These are phyloP conservation scores for Sebastes kiyomatsui DNA, from an alignment of 2,797 vertebrate species.

Conservation along the genomic window DNA sequence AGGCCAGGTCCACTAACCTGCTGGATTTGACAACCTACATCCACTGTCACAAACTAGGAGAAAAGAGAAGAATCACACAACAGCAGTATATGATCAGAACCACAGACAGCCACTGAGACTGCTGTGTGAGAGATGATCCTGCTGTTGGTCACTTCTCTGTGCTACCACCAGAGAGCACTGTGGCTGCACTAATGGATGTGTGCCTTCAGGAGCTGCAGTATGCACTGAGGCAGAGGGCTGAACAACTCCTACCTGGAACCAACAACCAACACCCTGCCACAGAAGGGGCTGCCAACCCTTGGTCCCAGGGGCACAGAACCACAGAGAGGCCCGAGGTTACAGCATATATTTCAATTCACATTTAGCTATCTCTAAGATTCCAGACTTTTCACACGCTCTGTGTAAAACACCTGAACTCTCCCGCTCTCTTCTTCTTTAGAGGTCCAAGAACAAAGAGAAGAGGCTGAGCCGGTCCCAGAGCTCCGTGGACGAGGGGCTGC, in stretches of 20 bases:
- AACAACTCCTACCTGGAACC: constrained; percentile 28
- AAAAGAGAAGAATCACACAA: background rate
- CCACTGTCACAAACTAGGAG: background rate
- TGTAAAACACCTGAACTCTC: background rate
- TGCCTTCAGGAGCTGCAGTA: constrained; percentile 78
- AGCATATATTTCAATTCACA: background rate
- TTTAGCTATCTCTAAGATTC: background rate
- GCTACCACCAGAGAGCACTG: constrained; percentile 43
- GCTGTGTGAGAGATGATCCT: background rate
- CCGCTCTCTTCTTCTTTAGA: constrained; percentile 35
- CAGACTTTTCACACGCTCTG: background rate
- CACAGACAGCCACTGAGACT: background rate
- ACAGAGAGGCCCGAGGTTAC: constrained; percentile 26
- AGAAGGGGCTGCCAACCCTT: constrained; percentile 32
- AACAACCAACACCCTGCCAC: background rate
- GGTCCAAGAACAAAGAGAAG: constrained; percentile 65
- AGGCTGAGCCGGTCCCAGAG: constrained; percentile 30
- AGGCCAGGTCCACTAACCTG: background rate
- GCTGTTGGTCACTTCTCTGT: constrained; percentile 22
- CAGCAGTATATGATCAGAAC: background rate
- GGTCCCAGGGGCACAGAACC: constrained; percentile 19
- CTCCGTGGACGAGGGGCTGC: background rate
- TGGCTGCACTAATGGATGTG: constrained; percentile 21
- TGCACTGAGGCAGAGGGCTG: constrained; percentile 61
- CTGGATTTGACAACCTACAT: background rate